phyloP scores from a whole-genome alignment of 2,113 vertebrate species.

The Papio anubis region DNA sequence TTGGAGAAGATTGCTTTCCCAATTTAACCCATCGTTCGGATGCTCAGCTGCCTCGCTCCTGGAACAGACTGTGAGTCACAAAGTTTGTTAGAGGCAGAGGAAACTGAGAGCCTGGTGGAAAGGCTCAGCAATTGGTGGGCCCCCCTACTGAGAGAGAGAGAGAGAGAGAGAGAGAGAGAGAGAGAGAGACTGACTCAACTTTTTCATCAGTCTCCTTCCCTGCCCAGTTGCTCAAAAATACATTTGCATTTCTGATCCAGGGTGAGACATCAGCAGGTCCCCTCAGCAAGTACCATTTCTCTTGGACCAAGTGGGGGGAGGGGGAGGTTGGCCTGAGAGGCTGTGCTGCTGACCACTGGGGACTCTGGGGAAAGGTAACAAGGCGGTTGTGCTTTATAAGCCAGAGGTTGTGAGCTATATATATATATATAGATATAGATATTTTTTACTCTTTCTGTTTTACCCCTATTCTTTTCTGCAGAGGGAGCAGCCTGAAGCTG shows the following conservation, averaged over 20 bases:
- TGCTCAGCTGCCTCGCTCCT: slow-evolving; percentile 13
- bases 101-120: neutral
- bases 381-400: neutral
- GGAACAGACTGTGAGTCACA: slow-evolving; percentile 65
- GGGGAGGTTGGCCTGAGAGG: neutral
- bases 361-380: neutral
- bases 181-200: neutral
- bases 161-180: neutral
- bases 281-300: neutral
- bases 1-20: neutral
- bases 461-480: slow-evolving; percentile 47
- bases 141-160: neutral
- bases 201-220: neutral
- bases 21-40: slow-evolving; percentile 51
- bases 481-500: slow-evolving; percentile 67
- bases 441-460: neutral
- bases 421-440: too few species aligned
- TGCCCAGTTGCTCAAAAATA: neutral
- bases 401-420: neutral
- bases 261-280: neutral
- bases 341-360: neutral
- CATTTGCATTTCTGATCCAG: neutral
- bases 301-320: neutral
- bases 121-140: neutral
- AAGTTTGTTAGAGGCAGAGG: slow-evolving; percentile 67